Evolutionary conservation across 2,888 invertebrate species (phyloP), one percentile per base, ranked within the genome.

Genomic region (Leptopterna dolabrata): DNA sequence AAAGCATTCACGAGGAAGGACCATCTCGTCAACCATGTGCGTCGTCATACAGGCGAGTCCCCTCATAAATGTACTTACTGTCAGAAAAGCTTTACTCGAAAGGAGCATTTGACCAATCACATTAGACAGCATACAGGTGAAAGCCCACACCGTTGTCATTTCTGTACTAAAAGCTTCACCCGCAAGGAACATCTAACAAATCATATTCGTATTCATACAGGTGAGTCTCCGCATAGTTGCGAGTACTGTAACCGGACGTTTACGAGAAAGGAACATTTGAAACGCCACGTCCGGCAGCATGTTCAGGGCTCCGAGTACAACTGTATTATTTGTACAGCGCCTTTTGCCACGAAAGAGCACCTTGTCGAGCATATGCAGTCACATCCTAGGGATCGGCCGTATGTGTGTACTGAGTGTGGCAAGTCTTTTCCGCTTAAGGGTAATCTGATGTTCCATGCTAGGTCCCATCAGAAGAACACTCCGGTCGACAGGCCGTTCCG

Each of bases 1-100:
- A 97, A 97, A 92, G 95, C 96, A 45, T 97, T 97, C 92, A 96
- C 96, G 14, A 94, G 97, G 87, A 97, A 97, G 92, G 97, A 97
- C 91, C 97, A 97, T 91, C 93, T 97, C 89, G 96, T 96, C 92
- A 96, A 96, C 92, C 97, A 97, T 91, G 95, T 96, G 3, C 93
- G 96, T 89, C 95, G 96, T 92, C 96, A 95, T 76, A 90, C 92
- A 92, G 94, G 95, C 76, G 96, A 95, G 91, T 95, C 95, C 0
- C 96, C 96, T 27, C 95, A 95, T 91, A 94, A 95, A 76, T 96
- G 96, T 91, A 95, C 95, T 91, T 95, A 95, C 92, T 96, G 96
- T 91, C 95, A 95, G 36, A 96, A 96, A 92, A 95, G 95, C 11
- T 96, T 96, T 91, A 96, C 95, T 0, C 93, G 96, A 89, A 95